Conservation (phyloP, 2,113 vertebrate species). For the Recurvirostra avosetta region DNA sequence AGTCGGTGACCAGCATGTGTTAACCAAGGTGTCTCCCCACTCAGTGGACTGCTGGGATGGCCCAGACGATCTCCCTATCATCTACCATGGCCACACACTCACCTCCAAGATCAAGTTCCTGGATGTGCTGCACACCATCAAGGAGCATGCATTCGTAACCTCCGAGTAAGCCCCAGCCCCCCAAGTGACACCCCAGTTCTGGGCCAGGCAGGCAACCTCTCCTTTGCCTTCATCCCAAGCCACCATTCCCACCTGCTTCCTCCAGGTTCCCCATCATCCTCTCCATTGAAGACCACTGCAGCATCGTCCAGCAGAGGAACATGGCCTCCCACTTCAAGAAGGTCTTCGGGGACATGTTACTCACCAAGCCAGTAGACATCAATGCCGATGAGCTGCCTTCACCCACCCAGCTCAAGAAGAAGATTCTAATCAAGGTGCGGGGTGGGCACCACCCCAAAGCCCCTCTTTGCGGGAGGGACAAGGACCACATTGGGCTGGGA, state of each 20-base stretch:
- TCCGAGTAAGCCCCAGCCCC: slow-evolving; percentile 75
- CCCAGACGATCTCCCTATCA: slow-evolving; percentile 86
- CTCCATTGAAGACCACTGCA: slow-evolving; percentile 90
- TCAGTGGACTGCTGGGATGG: slow-evolving; percentile 91
- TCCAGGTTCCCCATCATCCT: slow-evolving; percentile 84
- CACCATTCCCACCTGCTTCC: not conserved
- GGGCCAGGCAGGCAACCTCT: not conserved
- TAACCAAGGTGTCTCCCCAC: not conserved
- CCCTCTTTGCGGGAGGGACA: not conserved
- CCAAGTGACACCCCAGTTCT: rapidly evolving
- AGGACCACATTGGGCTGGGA: not conserved
- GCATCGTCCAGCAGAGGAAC: slow-evolving; percentile 88
- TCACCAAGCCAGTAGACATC: slow-evolving; percentile 83
- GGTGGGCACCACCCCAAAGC: not conserved
- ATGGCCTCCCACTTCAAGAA: slow-evolving; percentile 89
- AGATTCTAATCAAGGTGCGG: slow-evolving; percentile 86
- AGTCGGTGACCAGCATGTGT: not conserved
- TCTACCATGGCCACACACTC: slow-evolving; percentile 87
- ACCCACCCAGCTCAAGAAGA: slow-evolving; percentile 82
- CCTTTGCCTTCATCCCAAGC: not conserved
- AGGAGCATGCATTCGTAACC: slow-evolving; percentile 85
- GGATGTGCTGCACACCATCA: slow-evolving; percentile 87
- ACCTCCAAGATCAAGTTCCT: slow-evolving; percentile 91
- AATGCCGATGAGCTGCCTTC: slow-evolving; percentile 83
- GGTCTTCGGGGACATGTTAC: slow-evolving; percentile 87